Evolutionary conservation across 30 jellyfish, hydroid and myxozoan genomes (phyloP).

Genomic region (Cassiopea andromeda): DNA sequence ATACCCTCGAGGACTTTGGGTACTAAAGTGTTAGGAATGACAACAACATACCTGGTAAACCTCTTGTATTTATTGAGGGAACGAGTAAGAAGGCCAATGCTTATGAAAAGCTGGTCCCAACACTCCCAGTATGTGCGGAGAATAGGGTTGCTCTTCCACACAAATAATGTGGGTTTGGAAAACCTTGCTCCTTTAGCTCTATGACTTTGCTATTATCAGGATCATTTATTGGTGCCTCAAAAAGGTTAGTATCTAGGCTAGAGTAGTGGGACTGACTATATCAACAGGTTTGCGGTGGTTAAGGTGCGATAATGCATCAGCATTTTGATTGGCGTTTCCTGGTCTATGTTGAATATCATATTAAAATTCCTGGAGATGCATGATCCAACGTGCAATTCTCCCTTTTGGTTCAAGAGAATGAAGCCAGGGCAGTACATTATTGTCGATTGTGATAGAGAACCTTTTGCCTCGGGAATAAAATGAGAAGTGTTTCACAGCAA

Average conservation of each 20-base stretch:
- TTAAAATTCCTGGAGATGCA: slow-evolving; percentile 43
- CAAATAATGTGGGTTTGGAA: slow-evolving; percentile 41
- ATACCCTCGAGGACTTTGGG: slow-evolving; percentile 46
- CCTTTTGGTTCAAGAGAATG: slow-evolving; percentile 67
- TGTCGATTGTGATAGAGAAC: slow-evolving; percentile 54
- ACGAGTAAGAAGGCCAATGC: too few relatives aligned
- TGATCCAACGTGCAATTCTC: slow-evolving; percentile 69
- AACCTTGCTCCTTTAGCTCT: slow-evolving; percentile 20
- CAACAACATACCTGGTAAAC: slow-evolving; percentile 42
- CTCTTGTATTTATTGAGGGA: not conserved
- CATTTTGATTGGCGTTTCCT: slow-evolving; percentile 51
- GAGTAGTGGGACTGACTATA: not conserved
- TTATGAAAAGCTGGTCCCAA: slow-evolving; percentile 16
- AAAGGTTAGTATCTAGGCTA: slow-evolving; percentile 20
- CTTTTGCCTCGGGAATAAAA: slow-evolving; percentile 35
- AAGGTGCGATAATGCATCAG: slow-evolving; percentile 75
- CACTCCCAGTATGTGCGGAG: slow-evolving; percentile 46
- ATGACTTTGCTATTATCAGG: slow-evolving; percentile 43
- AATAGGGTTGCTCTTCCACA: slow-evolving; percentile 17
- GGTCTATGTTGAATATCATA: slow-evolving; percentile 45
- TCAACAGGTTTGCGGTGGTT: slow-evolving; percentile 24
- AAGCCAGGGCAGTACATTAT: slow-evolving; percentile 71
- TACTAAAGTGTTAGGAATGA: slow-evolving; percentile 26
- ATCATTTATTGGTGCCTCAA: slow-evolving; percentile 40
- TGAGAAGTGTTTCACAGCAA: slow-evolving; percentile 13